Evolutionary conservation across 2,113 vertebrate genomes (phyloP).

Genomic region (Ramphastos sulfuratus): DNA sequence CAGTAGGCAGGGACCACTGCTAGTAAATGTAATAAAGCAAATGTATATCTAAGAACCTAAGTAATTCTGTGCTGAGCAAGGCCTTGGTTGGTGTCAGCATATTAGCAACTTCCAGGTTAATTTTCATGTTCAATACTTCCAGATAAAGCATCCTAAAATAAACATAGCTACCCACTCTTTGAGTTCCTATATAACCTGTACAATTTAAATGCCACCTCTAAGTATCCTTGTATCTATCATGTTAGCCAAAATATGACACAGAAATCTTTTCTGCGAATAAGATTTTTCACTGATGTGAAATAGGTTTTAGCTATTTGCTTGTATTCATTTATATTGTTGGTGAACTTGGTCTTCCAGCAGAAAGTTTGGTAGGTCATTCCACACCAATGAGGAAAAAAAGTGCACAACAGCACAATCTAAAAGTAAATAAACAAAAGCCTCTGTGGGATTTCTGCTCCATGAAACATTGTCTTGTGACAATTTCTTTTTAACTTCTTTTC

Average conservation of each 20-base stretch:
- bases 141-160: not conserved
- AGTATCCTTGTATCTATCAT: not conserved
- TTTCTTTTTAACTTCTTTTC: not conserved
- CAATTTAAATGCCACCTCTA: not conserved
- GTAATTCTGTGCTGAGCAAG: not conserved
- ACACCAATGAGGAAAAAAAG: not conserved
- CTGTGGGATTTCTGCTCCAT: not conserved
- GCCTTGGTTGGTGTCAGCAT: not conserved
- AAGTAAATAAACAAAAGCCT: constrained; percentile 4
- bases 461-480: not conserved
- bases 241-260: not conserved
- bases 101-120: not conserved
- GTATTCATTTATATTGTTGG: not conserved
- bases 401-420: not conserved
- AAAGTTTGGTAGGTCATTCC: constrained; percentile 1
- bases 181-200: not conserved
- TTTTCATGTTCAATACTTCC: not conserved
- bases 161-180: not conserved
- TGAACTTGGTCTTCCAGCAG: not conserved
- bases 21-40: not conserved
- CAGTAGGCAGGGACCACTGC: rapidly evolving
- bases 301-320: not conserved
- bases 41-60: not conserved
- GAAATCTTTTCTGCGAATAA: not conserved
- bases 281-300: not conserved